Conservation (phyloP, 2,888 invertebrate species). For the Chalcis sispes region DNA sequence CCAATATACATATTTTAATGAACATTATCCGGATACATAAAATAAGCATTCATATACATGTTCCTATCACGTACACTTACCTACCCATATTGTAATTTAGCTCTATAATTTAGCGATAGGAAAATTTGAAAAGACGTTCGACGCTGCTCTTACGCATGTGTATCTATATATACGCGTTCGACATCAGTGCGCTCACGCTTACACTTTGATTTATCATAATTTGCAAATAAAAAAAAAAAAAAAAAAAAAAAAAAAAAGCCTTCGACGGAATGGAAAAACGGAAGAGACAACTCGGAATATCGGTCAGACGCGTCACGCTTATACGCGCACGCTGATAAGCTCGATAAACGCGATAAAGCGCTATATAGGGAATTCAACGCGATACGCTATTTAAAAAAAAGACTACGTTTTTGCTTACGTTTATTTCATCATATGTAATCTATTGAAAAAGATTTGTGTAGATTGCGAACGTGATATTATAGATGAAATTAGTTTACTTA, state of each 20-base stretch:
- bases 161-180: too few species aligned
- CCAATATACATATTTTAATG: too few species aligned
- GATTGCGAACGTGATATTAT: too few species aligned
- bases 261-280: not conserved
- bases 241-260: not conserved
- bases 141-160: not conserved
- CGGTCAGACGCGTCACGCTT: not conserved
- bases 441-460: too few species aligned
- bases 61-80: not conserved
- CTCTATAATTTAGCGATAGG: not conserved
- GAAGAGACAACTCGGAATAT: conserved; percentile 9
- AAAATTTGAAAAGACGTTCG: conserved; percentile 24
- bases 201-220: conserved; percentile 32
- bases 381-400: not conserved
- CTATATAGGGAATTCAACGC: not conserved
- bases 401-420: not conserved
- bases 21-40: not conserved
- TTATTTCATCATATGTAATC: too few species aligned
- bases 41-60: not conserved
- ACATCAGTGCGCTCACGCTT: too few species aligned
- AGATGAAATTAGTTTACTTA: too few species aligned
- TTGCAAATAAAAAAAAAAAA: conserved; percentile 8
- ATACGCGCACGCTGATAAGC: conserved; percentile 37
- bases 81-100: not conserved
- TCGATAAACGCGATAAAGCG: conserved; percentile 37